A percentile compares a stretch with the other conserved stretches of the same genome.
Evolutionary conservation across 2,113 vertebrate genomes (phyloP).

Genomic region (Danionella cerebrum): DNA sequence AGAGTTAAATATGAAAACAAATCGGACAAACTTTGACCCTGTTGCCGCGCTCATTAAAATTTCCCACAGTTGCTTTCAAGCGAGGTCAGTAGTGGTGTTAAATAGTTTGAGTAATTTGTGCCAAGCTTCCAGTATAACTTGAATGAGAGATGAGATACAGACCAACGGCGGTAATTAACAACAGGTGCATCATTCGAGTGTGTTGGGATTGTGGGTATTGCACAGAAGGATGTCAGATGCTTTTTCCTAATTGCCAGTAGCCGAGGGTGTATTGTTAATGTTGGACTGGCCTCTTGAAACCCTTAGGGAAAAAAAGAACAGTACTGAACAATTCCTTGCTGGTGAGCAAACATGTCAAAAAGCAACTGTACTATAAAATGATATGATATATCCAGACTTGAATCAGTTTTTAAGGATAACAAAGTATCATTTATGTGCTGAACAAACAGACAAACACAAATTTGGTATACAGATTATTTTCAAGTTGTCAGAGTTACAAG

Average conservation of each 20-base stretch:
- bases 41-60: neutral
- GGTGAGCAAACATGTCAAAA: slow-evolving; percentile 17
- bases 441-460: too few relatives aligned
- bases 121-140: slow-evolving; percentile 37
- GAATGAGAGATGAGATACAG: slow-evolving; percentile 42
- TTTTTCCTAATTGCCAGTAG: slow-evolving; percentile 33
- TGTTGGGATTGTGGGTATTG: slow-evolving; percentile 3
- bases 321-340: slow-evolving; percentile 36
- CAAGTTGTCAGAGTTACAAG: too few relatives aligned
- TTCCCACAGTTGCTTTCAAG: slow-evolving; percentile 8
- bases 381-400: slow-evolving; percentile 14
- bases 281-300: slow-evolving; percentile 28
- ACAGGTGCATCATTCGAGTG: neutral
- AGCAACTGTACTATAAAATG: too few relatives aligned
- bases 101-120: slow-evolving; percentile 30
- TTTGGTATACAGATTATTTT: too few relatives aligned
- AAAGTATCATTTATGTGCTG: too few relatives aligned
- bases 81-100: slow-evolving; percentile 36
- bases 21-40: neutral
- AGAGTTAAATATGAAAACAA: neutral
- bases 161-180: slow-evolving; percentile 40
- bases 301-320: slow-evolving; percentile 37
- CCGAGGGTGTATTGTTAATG: slow-evolving; percentile 38
- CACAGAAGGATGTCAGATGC: slow-evolving; percentile 37
- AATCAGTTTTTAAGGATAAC: neutral